Evolutionary conservation across 2,113 vertebrate genomes (phyloP), one percentile per base, ranked within the genome.

Genomic region (Pedetes capensis): DNA sequence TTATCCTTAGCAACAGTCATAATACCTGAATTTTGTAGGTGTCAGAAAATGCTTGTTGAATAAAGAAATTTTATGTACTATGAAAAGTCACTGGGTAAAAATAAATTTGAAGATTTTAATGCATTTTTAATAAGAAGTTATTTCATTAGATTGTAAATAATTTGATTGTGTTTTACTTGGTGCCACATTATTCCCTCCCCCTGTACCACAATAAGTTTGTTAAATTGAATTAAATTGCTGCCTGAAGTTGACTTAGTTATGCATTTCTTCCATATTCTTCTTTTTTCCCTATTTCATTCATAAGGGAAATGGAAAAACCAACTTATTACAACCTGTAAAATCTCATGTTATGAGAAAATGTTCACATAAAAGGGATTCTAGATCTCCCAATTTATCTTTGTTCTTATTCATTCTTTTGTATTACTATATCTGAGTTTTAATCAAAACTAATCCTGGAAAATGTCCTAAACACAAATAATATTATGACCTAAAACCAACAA

Each of bases 381-480:
- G 74, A 90, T 78, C 74, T 63, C 57, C 17, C 59, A 63, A 94
- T 96, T 93, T 82, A 76, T n/a, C 27, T 27, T 74, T 86, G 71
- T 87, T 84, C 23, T 51, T 81, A 95, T 87, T 89, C 92, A 87
- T 59, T 63, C 37, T 87, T 94, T 96, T 85, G 51, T 6, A 72
- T 27, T 92, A 69, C 68, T 64, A 82, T 68, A 90, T 68, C 37
- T 88, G 59, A 44, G 44, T 44, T 59, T 86, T 88, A 91, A 69
- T 96, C 89, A 96, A 95, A 96, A 76, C 68, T 61, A 47, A 39
- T 53, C 57, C 94, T 93, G 72, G 72, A 96, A 88, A 95, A 86
- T 57, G 39, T 59, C 59, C 68, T 92, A 71, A 93, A 88, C 18
- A 92, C 59, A 92, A 78, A 95, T 42, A 97, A 80, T 87, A 90